Percentiles rank a stretch among this genome's conserved stretches.
Evolutionary conservation across 2,888 invertebrate genomes (phyloP).

Genomic region (Chloroclystis v-ata): DNA sequence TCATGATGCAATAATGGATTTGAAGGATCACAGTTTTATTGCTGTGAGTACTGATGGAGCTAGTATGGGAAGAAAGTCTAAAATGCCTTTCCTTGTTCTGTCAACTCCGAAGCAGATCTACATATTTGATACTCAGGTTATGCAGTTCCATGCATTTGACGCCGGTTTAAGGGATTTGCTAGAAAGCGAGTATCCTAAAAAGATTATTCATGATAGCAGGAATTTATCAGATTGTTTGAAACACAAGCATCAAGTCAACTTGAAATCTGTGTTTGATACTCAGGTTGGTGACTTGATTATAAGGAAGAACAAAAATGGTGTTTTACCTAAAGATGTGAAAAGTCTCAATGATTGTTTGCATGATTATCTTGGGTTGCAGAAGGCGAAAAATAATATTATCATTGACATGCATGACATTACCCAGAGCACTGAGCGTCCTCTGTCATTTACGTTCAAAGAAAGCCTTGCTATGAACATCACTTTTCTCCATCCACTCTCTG

Average conservation of each 20-base stretch:
- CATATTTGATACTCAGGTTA: constrained; percentile 71
- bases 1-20: constrained; percentile 61
- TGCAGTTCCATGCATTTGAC: constrained; percentile 71
- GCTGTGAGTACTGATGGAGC: constrained; percentile 68
- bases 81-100: constrained; percentile 67
- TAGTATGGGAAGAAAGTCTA: constrained; percentile 70
- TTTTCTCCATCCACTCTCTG: constrained; percentile 65
- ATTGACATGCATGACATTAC: constrained; percentile 70
- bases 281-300: constrained; percentile 76
- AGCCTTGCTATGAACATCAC: constrained; percentile 65
- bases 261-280: constrained; percentile 80
- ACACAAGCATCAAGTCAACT: constrained; percentile 76
- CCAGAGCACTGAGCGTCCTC: constrained; percentile 65
- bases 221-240: constrained; percentile 77
- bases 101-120: constrained; percentile 68
- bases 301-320: constrained; percentile 60
- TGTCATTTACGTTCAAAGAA: constrained; percentile 59
- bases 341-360: constrained; percentile 61
- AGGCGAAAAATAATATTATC: constrained; percentile 47
- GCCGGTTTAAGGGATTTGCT: constrained; percentile 69
- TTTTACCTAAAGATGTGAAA: constrained; percentile 56
- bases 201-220: constrained; percentile 80
- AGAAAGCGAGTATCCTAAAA: constrained; percentile 64
- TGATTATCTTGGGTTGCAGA: constrained; percentile 62
- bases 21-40: constrained; percentile 54